Base-by-base conservation (phyloP, 2,113 vertebrate species). In the Colistium nudipinnis region DNA sequence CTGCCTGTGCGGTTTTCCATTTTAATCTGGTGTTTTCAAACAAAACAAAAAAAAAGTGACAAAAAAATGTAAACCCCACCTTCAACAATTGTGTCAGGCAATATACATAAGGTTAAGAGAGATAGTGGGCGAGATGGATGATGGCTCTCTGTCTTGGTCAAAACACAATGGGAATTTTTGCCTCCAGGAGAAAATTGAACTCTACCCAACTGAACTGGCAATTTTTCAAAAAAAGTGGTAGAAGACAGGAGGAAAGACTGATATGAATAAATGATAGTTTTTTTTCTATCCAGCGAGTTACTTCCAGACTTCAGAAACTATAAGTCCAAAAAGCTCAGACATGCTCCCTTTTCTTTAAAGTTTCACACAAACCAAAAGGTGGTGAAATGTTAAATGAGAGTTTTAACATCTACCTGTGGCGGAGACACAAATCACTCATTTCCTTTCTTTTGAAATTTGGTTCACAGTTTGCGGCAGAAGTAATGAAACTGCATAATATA, bases 131-230 rank as follows among this genome's bases (percentile, higher is more conserved):
- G 35, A 78, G 73, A 75, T 54, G 16, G 31, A 82, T 62, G 52
- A 62, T n/a, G n/a, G 49, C 39, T 43, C 25, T 41, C 28, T 36
- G 14, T 35, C 25, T 62, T 19, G 28, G 25, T 48, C 31, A 20
- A 39, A 10, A 59, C 49, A 60, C 66, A 51, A 39, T 66, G 55
- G 66, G 31, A 56, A 38, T 77, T 66, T 73, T 41, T 56, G 54
- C 30, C 55, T 63, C 19, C 11, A 4, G 35, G 24, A 48, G 36
- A 48, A 36, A 13, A 30, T 22, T 55, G 45, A 17, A 52, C n/a
- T 6, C 35, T 51, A 36, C 41, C 44, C 13, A 60, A 51, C n/a
- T 22, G n/a, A 49, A 53, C 36, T 14, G 47, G 27, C 12, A 31
- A 17, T 77, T 60, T 49, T 62, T 70, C 20, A 55, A 41, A 39